Evolutionary conservation across 2,888 invertebrate species (phyloP), one percentile per base, ranked within the genome.

Genomic region (Brachyopa scutellaris): DNA sequence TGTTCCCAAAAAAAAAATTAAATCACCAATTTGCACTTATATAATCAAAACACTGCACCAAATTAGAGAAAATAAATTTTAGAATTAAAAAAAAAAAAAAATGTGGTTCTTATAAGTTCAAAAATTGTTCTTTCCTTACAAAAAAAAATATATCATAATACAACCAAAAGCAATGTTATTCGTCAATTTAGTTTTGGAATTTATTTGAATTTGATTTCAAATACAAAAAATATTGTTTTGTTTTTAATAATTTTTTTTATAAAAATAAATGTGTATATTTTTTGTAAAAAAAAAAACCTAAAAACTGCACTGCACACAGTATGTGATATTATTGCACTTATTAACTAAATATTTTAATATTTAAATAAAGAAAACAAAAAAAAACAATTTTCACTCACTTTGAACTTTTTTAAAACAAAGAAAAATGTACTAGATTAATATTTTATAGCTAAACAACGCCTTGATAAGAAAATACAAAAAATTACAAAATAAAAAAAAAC

Each of bases 261-360:
- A 45, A 19, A 45, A 15, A 6, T 45, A 45, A n/a, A 67, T 38
- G n/a, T 51, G 51, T 53, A 53, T 23, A 61, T 59, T 64, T 33
- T 49, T 49, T 38, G 23, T 76, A 53, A n/a, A n/a, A n/a, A n/a
- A n/a, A n/a, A n/a, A n/a, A n/a, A 26, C 6, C 26, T 51, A 64
- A 59, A 70, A 82, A 82, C 82, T 82, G 82, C 82, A 82, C 82
- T 82, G 82, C 82, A 82, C 82, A 72, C 80, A 70, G 76, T 82
- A 82, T 82, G 82, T 82, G 82, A 82, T 82, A 82, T 76, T 72
- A 77, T 80, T 82, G 82, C 82, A 82, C 82, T 82, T 70, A 82
- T 76, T 62, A 80, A 61, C 36, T 53, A 66, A 72, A 45, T 19
- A 42, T 73, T 79, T 72, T 23, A 67, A 9, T 47, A 66, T 21